Base-by-base conservation (phyloP, 2,113 vertebrate genomes). In the Garra rufa region DNA sequence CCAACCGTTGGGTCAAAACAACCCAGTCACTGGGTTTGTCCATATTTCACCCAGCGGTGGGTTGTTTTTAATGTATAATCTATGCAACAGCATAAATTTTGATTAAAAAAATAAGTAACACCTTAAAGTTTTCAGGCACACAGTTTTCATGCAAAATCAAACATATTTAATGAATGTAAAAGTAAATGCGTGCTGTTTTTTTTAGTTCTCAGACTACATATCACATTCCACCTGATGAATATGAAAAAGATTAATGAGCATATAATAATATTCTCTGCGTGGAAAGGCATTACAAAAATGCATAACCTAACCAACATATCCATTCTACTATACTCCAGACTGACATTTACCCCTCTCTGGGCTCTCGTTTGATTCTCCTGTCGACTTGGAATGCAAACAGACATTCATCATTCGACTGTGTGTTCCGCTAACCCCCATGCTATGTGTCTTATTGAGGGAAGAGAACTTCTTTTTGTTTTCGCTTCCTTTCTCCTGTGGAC, bases 341-440 rank as follows among this genome's bases (percentile, higher is more conserved):
- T 87, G 87, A 83, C 86, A 86, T 85, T 90, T 88, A 90, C 89
- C 91, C 91, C 92, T 90, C 88, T 88, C 63, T 67, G 84, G 89
- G 87, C 89, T 90, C 85, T 74, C 86, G 86, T 89, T 88, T 84
- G 87, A 89, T 90, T 91, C 91, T 90, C 59, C 88, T 92, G 92
- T 91, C 85, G 21, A 55, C 83, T 82, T 89, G 92, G 92, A 94
- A 93, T 94, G 92, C 92, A 95, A 93, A 94, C 92, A 93, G 63
- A 90, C 90, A 93, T 93, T 91, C 91, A 93, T 94, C 92, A 63
- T 24, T n/a, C 77, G 82, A 80, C 86, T 13, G 81, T 87, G 89
- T 90, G 88, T 92, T 86, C 85, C 76, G 82, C 89, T 91, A 89
- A 90, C 92, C 90, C 88, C 84, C 59, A 88, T 89, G 86, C 86